Conservation (phyloP, 2,797 vertebrate genomes). For the Bradypodion pumilum region DNA sequence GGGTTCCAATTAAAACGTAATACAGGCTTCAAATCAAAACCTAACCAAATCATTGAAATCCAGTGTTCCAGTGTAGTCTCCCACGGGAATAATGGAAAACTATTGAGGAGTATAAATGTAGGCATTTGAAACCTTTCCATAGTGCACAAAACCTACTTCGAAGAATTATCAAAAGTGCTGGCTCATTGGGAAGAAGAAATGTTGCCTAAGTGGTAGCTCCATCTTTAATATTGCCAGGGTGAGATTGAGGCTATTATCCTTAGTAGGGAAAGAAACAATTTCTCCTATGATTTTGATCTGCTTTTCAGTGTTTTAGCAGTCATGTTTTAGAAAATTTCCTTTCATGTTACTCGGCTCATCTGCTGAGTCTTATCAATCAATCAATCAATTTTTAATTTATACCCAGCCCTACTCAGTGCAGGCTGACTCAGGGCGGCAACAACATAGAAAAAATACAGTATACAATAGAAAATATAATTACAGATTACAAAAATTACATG, state of each 20-base stretch:
- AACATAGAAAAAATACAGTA: too few species aligned
- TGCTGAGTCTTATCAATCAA: too few species aligned
- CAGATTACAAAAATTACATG: too few species aligned
- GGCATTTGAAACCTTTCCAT: slow-evolving; percentile 22
- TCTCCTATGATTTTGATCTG: not conserved
- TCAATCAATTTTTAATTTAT: too few species aligned
- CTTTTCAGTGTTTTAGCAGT: slow-evolving; percentile 34
- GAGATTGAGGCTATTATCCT: slow-evolving; percentile 40
- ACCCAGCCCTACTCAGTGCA: too few species aligned
- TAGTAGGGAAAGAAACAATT: slow-evolving; percentile 29
- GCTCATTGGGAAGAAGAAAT: not conserved
- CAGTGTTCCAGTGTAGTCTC: too few species aligned
- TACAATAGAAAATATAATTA: too few species aligned
- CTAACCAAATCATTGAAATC: too few species aligned
- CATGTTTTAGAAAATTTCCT: not conserved
- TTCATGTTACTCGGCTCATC: not conserved
- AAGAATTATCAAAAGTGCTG: slow-evolving; percentile 21
- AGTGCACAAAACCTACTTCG: slow-evolving; percentile 2
- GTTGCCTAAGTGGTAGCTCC: not conserved
- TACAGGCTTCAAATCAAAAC: too few species aligned
- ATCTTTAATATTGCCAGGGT: slow-evolving; percentile 2
- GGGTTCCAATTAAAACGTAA: too few species aligned
- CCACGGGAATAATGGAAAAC: too few species aligned
- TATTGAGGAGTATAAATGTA: not conserved
- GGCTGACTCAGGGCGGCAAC: too few species aligned